Percentiles rank a stretch among this genome's conserved stretches.
Evolutionary conservation across 1,140 invertebrate genomes (phyloP).

Genomic region (Melitaea cinxia): DNA sequence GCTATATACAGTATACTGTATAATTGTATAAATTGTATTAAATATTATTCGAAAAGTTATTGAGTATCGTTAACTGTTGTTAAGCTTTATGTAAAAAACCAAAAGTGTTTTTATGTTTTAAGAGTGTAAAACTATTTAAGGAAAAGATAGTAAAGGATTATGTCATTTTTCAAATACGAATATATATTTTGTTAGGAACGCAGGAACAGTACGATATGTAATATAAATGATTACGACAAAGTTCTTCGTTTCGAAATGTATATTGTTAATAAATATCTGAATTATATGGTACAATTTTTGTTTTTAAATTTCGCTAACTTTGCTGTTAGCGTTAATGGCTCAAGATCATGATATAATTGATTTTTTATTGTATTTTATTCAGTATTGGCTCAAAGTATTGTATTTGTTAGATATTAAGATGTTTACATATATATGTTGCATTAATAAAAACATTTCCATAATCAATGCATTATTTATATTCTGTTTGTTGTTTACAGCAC

Average conservation of each 20-base stretch:
- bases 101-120: conserved; percentile 78
- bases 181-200: conserved; percentile 8
- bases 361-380: conserved; percentile 47
- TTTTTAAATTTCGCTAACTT: conserved; percentile 16
- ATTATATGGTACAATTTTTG: conserved; percentile 4
- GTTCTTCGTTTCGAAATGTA: conserved; percentile 12
- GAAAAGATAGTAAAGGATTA: neutral
- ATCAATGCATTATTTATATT: neutral
- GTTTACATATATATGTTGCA: conserved; percentile 40
- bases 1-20: no score
- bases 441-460: neutral
- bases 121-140: conserved; percentile 23
- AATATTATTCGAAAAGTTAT: conserved; percentile 57
- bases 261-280: conserved; percentile 7
- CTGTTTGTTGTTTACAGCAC: neutral
- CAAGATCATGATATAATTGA: conserved; percentile 27
- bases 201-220: neutral
- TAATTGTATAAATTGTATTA: conserved; percentile 62
- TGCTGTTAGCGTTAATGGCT: conserved; percentile 27
- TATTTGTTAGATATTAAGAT: conserved; percentile 49
- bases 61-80: conserved; percentile 73
- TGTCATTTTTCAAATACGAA: neutral
- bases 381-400: conserved; percentile 78
- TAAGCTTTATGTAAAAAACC: conserved; percentile 78
- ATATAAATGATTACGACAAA: neutral